Base-by-base conservation (phyloP, 2,797 vertebrate genomes). In the Vireo griseus region DNA sequence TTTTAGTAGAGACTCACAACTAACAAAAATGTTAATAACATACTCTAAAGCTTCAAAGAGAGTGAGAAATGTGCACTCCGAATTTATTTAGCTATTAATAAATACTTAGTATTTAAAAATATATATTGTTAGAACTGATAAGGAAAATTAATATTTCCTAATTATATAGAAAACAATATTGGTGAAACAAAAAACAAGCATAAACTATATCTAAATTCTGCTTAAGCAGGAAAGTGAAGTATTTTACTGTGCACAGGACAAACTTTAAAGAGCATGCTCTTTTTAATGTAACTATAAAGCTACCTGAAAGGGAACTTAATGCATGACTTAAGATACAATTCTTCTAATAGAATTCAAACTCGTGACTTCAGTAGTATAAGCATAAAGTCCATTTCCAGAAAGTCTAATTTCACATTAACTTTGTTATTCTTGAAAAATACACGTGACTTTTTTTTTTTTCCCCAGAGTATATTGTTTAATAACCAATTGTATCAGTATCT, bases 1-100 rank as follows among this genome's bases (percentile, higher is more conserved):
- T 94, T 92, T 88, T 86, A 62, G 52, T 40, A 63, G 51, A 92
- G 59, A 88, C 47, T 86, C 90, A 83, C 33, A 80, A 93, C 91
- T 81, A 66, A 87, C 11, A 79, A 11, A 69, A 83, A 79, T 26
- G 77, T 71, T 95, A 93, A 90, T 90, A 95, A 80, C 28, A 62
- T 51, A 48, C 28, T 84, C 47, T 82, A 68, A 93, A 96, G 31
- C 19, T 48, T 29, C 65, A 90, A 75, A 91, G 79, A 92, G 21
- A 68, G 55, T 33, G 58, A 95, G 44, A 88, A 82, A 78, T 31
- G 40, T 40, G 24, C 9, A n/a, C 11, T 48, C 42, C 10, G 48
- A 57, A 59, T 48, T 74, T 47, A 87, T 68, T 88, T 65, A 74
- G 63, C 47, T 94, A 68, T 39, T 79, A 95, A 58, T 66, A 89